phyloP scores from a whole-genome alignment of 2,888 invertebrate species.

The Xestoiulus laeticollis region DNA sequence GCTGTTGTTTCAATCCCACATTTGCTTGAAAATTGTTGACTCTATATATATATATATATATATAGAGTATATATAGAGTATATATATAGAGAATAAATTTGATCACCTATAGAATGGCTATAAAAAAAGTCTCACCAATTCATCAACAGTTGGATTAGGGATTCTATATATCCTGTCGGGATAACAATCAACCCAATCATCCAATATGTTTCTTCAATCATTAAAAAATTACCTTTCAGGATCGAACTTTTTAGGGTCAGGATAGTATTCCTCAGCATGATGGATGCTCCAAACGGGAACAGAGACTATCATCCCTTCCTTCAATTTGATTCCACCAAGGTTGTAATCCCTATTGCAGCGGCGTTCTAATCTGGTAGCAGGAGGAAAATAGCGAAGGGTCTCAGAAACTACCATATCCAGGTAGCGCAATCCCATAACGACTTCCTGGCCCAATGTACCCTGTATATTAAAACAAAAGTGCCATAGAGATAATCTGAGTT shows the following conservation, averaged over 20 bases:
- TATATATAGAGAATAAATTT: no score
- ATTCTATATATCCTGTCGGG: no score
- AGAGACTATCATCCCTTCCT: constrained; percentile 50
- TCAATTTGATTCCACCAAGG: neutral
- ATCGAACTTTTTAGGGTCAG: constrained; percentile 54
- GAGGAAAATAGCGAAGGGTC: constrained; percentile 42
- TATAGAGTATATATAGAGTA: no score
- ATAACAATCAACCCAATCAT: no score
- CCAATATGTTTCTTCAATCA: no score
- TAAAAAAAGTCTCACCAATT: no score
- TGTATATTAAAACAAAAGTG: neutral
- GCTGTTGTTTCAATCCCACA: no score
- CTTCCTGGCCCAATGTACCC: neutral
- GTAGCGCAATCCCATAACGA: neutral
- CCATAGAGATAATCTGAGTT: neutral
- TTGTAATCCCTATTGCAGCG: neutral
- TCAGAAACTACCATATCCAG: constrained; percentile 51
- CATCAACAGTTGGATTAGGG: no score
- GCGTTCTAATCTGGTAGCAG: neutral
- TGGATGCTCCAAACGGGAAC: constrained; percentile 54
- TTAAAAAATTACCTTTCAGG: constrained; percentile 55
- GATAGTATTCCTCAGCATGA: constrained; percentile 52
- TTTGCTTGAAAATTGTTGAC: no score
- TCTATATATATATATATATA: no score
- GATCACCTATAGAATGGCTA: no score